Evolutionary conservation across 2,888 invertebrate genomes (phyloP).

Genomic region (Ophonus ardosiacus): DNA sequence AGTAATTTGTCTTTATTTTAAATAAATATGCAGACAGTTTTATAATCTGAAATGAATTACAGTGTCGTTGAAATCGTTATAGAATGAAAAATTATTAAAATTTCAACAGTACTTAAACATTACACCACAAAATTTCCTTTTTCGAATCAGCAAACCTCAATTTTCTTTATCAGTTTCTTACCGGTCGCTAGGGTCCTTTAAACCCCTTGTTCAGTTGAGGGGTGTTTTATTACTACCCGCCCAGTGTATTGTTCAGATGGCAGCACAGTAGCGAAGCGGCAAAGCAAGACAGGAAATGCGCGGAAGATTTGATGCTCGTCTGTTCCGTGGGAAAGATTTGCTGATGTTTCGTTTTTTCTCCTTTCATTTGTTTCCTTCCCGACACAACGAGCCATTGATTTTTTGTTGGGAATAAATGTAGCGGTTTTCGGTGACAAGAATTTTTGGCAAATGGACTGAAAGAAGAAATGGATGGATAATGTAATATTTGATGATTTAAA

Average conservation of each 20-base stretch:
- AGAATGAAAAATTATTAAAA: too few species aligned
- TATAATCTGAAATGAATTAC: too few species aligned
- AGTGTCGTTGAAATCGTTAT: too few species aligned
- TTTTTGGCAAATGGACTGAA: background rate
- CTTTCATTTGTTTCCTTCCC: conserved; percentile 1
- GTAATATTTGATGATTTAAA: background rate
- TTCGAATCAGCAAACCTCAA: too few species aligned
- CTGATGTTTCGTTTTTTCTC: conserved; percentile 28
- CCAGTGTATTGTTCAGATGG: background rate
- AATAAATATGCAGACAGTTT: too few species aligned
- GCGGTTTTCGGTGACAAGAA: background rate
- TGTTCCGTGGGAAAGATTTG: conserved; percentile 23
- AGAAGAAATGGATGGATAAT: background rate
- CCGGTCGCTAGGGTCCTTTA: background rate
- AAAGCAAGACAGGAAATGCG: background rate
- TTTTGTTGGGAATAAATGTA: conserved; percentile 34
- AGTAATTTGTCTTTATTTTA: too few species aligned
- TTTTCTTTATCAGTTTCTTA: too few species aligned
- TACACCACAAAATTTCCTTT: too few species aligned
- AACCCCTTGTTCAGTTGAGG: background rate
- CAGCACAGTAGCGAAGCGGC: background rate
- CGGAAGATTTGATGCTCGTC: conserved; percentile 23
- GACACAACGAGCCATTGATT: background rate
- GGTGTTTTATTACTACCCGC: conserved; percentile 5
- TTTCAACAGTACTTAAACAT: too few species aligned